Evolutionary conservation across 2,888 invertebrate genomes (phyloP).

Genomic region (Drosophila neonasuta): DNA sequence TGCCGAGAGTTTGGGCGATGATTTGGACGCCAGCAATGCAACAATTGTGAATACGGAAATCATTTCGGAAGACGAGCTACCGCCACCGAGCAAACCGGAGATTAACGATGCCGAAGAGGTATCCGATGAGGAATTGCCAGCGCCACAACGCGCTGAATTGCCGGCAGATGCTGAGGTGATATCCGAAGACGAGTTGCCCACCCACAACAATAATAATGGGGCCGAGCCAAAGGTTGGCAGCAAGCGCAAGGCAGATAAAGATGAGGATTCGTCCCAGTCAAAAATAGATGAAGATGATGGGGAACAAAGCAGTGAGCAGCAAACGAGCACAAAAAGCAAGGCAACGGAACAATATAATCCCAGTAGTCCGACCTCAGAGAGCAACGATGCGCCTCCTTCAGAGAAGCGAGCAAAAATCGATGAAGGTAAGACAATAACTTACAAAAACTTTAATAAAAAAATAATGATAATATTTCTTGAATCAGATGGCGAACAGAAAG

Average conservation of each 20-base stretch:
- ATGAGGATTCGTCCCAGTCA: constrained; percentile 2
- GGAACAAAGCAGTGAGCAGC: constrained; percentile 19
- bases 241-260: constrained; percentile 62
- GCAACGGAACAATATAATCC: constrained; percentile 88
- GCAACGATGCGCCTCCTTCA: constrained; percentile 84
- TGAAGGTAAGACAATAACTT: constrained; percentile 62
- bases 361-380: constrained; percentile 90
- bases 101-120: constrained; percentile 93
- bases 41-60: constrained; percentile 91
- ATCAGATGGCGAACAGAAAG: constrained; percentile 55
- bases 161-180: constrained; percentile 90
- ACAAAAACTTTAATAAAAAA: neutral
- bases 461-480: neutral
- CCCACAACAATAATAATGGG: constrained; percentile 56
- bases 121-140: constrained; percentile 89
- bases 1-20: constrained; percentile 77
- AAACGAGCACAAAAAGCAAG: constrained; percentile 31
- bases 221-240: constrained; percentile 39
- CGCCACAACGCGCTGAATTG: constrained; percentile 87
- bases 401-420: constrained; percentile 83
- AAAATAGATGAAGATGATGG: constrained; percentile 24
- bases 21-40: constrained; percentile 77
- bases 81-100: constrained; percentile 88
- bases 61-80: constrained; percentile 92
- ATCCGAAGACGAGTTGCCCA: constrained; percentile 91